These are phyloP conservation scores for Lepisosteus oculatus DNA, from an alignment of 2,113 vertebrate species.

Conservation along the genomic window DNA sequence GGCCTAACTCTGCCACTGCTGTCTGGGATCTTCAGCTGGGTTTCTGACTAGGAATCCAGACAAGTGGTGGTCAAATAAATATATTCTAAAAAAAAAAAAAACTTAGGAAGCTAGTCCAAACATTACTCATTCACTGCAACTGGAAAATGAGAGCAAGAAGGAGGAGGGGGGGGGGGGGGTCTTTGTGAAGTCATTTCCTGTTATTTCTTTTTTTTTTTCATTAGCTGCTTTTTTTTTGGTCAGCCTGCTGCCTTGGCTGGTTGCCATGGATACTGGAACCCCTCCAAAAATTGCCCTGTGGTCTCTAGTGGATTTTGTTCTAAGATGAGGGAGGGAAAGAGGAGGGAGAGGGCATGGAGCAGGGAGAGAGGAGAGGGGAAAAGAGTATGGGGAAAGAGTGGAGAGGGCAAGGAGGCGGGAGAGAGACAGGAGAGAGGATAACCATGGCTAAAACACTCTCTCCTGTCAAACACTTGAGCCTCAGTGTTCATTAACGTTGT, in stretches of 20 bases:
- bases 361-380: conserved; percentile 9
- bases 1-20: conserved; percentile 26
- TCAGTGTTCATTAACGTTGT: no score
- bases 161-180: conserved; percentile 45
- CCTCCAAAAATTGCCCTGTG: conserved; percentile 42
- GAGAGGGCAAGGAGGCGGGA: conserved; percentile 1
- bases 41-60: conserved; percentile 39
- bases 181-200: conserved; percentile 74
- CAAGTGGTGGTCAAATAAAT: conserved; percentile 37
- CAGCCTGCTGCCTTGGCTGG: conserved; percentile 51
- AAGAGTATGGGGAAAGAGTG: conserved; percentile 5
- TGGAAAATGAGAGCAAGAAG: conserved; percentile 71
- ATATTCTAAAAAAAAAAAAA: conserved; percentile 8
- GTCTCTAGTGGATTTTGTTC: conserved; percentile 31
- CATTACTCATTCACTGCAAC: conserved; percentile 63
- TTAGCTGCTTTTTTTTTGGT: conserved; percentile 8
- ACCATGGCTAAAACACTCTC: not conserved
- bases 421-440: conserved; percentile 1
- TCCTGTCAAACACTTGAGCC: no score
- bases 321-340: conserved; percentile 26
- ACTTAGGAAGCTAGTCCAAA: conserved; percentile 43
- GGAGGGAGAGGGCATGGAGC: conserved; percentile 3
- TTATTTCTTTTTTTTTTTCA: conserved; percentile 35
- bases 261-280: conserved; percentile 58
- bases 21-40: conserved; percentile 35